Conservation (phyloP, 2,797 vertebrate species). For the Spheniscus humboldti region DNA sequence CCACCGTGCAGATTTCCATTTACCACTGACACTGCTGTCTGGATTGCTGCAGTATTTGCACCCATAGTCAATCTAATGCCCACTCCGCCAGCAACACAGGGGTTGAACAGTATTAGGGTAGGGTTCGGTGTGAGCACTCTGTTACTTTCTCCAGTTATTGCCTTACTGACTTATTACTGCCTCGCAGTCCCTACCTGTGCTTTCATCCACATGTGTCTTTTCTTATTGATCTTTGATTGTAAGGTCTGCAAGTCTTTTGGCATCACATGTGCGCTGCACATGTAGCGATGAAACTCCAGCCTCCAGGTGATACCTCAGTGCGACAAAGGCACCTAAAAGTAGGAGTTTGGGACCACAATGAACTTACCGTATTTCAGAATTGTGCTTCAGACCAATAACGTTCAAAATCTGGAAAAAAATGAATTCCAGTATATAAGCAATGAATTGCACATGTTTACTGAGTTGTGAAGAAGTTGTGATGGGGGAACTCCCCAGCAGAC, state of each 20-base stretch:
- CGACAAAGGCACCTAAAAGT: neutral
- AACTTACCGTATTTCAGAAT: neutral
- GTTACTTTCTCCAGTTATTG: neutral
- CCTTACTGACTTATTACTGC: neutral
- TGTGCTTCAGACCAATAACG: neutral
- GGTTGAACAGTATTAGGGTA: no score
- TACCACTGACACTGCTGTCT: neutral
- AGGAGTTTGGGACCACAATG: neutral
- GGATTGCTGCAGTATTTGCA: neutral
- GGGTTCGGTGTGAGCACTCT: neutral
- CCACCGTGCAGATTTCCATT: neutral
- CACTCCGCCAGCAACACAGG: rapidly evolving
- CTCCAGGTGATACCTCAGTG: neutral
- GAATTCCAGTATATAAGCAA: neutral
- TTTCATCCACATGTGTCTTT: neutral
- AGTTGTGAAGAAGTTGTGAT: neutral
- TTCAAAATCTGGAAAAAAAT: neutral
- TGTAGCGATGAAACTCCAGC: neutral
- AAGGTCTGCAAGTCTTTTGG: neutral
- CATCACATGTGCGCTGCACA: neutral
- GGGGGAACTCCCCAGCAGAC: neutral
- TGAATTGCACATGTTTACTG: neutral
- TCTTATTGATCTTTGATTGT: neutral
- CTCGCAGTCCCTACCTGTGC: neutral
- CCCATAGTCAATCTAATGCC: neutral